Base-by-base conservation (phyloP, 2,797 vertebrate species). In the Melanotaenia maccullochi region DNA sequence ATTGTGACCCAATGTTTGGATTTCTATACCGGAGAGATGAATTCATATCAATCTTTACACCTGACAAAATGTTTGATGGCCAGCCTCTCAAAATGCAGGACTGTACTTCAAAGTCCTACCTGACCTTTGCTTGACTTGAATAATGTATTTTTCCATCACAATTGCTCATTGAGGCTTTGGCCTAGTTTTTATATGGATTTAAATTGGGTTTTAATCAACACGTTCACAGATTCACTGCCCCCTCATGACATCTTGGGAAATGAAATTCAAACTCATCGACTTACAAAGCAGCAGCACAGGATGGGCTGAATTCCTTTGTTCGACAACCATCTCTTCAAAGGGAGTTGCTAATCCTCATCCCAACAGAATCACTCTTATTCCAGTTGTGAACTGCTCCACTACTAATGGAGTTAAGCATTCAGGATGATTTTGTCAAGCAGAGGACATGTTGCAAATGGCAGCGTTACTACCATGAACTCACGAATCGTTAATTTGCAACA, bases 181-280 rank as follows among this genome's bases (percentile, higher is more conserved):
- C 73, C 69, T 64, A 80, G 63, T 70, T 85, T 85, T 75, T 61
- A 60, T 1, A 4, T 63, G 72, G 80, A 60, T 87, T 82, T 84
- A 81, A 85, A 87, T 86, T 75, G 76, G 64, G 64, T 82, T 89
- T 84, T 89, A 91, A 91, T 89, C 86, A 89, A 83, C 85, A 79
- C 77, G 42, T 71, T 86, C 76, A 60, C 55, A 86, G 70, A 86
- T 80, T 76, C 84, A 58, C 42, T 86, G 80, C 63, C 68, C 79
- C 73, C 78, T 75, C 32, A 64, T 85, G 82, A 87, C 86, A 88
- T 81, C 60, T 64, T n/a, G 4, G 81, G 78, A 85, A 86, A 86
- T 88, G 68, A 82, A 87, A 87, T 87, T 84, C 77, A 83, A 74
- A 79, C 82, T 86, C 87, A 84, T 74, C 88, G 77, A 87, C 85